A percentile compares a stretch with the other conserved stretches of the same genome.
phyloP scores from a whole-genome alignment of 2,888 invertebrate species.

The Scelioninae gen. 1 region DNA sequence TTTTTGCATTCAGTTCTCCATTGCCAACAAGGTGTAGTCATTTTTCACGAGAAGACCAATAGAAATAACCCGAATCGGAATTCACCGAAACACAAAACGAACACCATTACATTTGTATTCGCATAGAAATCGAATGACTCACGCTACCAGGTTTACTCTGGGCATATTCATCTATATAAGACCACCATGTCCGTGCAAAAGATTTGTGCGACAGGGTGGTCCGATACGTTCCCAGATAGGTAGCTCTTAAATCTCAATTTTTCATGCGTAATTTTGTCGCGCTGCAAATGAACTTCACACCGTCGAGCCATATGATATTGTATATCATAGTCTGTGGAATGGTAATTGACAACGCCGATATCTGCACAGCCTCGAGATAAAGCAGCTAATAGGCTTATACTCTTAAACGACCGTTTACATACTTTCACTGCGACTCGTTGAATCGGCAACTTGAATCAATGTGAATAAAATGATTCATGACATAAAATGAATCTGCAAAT shows the following conservation, averaged over 20 bases:
- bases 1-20: conserved; percentile 5
- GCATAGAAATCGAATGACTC: conserved; percentile 43
- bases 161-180: conserved; percentile 21
- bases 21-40: background rate
- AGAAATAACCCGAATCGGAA: conserved; percentile 2
- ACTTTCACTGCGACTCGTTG: no score
- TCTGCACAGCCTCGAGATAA: no score
- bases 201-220: conserved; percentile 37
- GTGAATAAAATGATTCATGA: no score
- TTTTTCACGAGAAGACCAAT: background rate
- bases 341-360: conserved; percentile 30
- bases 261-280: conserved; percentile 52
- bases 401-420: no score
- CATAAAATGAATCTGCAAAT: no score
- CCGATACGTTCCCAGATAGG: conserved; percentile 10
- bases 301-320: conserved; percentile 9
- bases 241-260: conserved; percentile 54
- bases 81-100: conserved; percentile 23
- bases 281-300: conserved; percentile 51
- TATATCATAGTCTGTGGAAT: conserved; percentile 21
- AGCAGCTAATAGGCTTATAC: no score
- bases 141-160: conserved; percentile 49
- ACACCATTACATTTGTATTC: conserved; percentile 13
- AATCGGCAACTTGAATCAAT: no score
- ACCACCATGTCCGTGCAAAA: conserved; percentile 19